These are phyloP conservation scores for Drosophila rufa DNA, from an alignment of 1,140 invertebrate genomes.

Conservation along the genomic window DNA sequence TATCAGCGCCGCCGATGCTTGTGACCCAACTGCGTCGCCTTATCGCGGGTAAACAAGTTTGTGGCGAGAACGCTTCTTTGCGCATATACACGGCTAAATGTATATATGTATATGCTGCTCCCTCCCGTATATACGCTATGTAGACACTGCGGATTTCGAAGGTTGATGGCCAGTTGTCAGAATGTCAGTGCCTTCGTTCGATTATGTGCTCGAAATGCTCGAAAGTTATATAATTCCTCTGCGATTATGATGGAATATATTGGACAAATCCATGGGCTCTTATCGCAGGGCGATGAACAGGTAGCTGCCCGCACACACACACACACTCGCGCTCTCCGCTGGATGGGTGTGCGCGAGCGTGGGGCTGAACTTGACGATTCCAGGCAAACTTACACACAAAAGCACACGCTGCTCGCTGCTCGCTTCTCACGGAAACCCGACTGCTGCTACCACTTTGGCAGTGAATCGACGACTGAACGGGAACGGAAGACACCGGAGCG, in stretches of 20 bases:
- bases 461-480: slow-evolving; percentile 62
- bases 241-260: slow-evolving; percentile 15
- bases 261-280: slow-evolving; percentile 62
- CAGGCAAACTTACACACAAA: slow-evolving; percentile 25
- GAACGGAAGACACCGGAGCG: slow-evolving; percentile 11
- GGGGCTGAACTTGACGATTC: slow-evolving; percentile 35
- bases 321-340: not conserved
- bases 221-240: slow-evolving; percentile 58
- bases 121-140: slow-evolving; percentile 1
- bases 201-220: slow-evolving; percentile 33
- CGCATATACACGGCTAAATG: slow-evolving; percentile 26
- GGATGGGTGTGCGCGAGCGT: slow-evolving; percentile 11
- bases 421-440: slow-evolving; percentile 12
- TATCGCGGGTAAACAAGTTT: slow-evolving; percentile 67
- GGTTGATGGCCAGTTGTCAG: slow-evolving; percentile 19
- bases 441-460: slow-evolving; percentile 72
- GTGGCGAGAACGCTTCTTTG: slow-evolving; percentile 23
- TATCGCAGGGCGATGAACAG: slow-evolving; percentile 67
- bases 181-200: slow-evolving; percentile 13
- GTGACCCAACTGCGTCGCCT: slow-evolving; percentile 54
- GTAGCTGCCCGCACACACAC: slow-evolving; percentile 52
- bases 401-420: slow-evolving; percentile 15
- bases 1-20: slow-evolving; percentile 37
- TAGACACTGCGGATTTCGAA: slow-evolving; percentile 13
- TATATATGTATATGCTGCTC: slow-evolving; percentile 8